Conservation (phyloP, 2,113 vertebrate genomes). For the Odontesthes bonariensis region DNA sequence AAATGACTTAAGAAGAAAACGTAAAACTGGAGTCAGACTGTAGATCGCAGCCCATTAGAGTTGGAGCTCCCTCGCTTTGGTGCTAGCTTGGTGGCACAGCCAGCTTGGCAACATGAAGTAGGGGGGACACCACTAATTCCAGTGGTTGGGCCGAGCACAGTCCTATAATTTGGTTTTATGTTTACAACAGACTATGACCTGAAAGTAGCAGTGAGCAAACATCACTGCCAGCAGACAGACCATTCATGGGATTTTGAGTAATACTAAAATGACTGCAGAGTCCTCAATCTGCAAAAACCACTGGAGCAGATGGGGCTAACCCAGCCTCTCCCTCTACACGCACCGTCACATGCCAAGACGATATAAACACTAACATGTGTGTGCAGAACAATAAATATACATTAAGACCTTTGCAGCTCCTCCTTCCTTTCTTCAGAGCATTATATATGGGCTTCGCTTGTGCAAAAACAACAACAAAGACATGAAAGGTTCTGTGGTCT, state of each 20-base stretch:
- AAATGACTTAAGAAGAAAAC: conserved; percentile 31
- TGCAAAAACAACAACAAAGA: conserved; percentile 65
- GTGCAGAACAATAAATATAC: conserved; percentile 49
- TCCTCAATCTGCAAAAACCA: conserved; percentile 52
- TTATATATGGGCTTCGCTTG: conserved; percentile 3
- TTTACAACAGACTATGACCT: conserved; percentile 73
- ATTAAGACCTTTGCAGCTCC: conserved; percentile 34
- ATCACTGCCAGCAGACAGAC: conserved; percentile 56
- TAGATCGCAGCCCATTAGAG: conserved; percentile 42
- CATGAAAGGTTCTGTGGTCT: conserved; percentile 48
- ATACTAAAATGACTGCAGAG: conserved; percentile 65
- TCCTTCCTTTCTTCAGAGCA: conserved; percentile 26
- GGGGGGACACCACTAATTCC: conserved; percentile 68
- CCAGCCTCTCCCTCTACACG: conserved; percentile 32
- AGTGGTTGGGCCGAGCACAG: conserved; percentile 55
- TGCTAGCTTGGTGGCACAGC: conserved; percentile 55
- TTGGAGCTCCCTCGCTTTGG: conserved; percentile 39
- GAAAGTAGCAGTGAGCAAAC: conserved; percentile 67
- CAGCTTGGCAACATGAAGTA: conserved; percentile 69
- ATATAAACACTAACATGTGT: conserved; percentile 59
- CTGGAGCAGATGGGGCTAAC: conserved; percentile 59
- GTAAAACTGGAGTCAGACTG: conserved; percentile 20
- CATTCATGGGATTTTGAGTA: conserved; percentile 63
- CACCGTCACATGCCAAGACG: conserved; percentile 33
- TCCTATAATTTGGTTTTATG: conserved; percentile 76